These are phyloP conservation scores for Drosophila sproati DNA, from an alignment of 1,140 invertebrate genomes.

Conservation along the genomic window DNA sequence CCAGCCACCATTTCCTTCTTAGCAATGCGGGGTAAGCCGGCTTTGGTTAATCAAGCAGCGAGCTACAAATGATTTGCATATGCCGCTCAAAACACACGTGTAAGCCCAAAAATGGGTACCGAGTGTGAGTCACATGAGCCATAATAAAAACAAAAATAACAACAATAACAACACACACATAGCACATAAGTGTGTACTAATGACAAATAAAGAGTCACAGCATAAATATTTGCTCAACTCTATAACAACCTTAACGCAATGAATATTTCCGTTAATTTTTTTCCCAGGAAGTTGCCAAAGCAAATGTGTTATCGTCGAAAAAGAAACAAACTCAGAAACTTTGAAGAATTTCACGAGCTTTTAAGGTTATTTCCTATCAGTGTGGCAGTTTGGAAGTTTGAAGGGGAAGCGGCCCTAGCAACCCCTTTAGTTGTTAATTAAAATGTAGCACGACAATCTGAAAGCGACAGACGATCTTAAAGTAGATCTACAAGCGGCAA, in stretches of 20 bases:
- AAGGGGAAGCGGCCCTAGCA: not conserved
- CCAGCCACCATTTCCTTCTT: conserved; percentile 32
- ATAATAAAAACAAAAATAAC: conserved; percentile 2
- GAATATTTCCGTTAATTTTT: conserved; percentile 45
- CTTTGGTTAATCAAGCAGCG: conserved; percentile 40
- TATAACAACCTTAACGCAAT: conserved; percentile 31
- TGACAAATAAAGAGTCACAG: conserved; percentile 29
- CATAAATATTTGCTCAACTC: conserved; percentile 43
- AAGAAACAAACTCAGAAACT: not conserved
- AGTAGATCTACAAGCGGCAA: conserved; percentile 27
- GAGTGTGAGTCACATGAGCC: conserved; percentile 27
- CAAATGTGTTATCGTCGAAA: conserved; percentile 14
- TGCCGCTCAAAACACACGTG: conserved; percentile 35
- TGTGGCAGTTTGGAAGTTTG: not conserved
- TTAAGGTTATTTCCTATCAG: conserved; percentile 23
- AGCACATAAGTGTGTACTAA: conserved; percentile 27
- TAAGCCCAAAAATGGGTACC: conserved; percentile 8
- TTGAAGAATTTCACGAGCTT: not conserved
- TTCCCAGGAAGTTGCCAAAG: conserved; percentile 51
- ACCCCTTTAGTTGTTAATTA: conserved; percentile 43
- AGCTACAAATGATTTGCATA: conserved; percentile 40
- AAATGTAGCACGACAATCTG: conserved; percentile 40
- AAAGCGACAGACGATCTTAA: conserved; percentile 11
- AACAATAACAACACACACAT: conserved; percentile 12
- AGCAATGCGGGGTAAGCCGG: conserved; percentile 18